A percentile compares a stretch with the other conserved stretches of the same genome.
phyloP scores from a whole-genome alignment of 2,888 invertebrate genomes.

The Eumacrocentrus americanus region DNA sequence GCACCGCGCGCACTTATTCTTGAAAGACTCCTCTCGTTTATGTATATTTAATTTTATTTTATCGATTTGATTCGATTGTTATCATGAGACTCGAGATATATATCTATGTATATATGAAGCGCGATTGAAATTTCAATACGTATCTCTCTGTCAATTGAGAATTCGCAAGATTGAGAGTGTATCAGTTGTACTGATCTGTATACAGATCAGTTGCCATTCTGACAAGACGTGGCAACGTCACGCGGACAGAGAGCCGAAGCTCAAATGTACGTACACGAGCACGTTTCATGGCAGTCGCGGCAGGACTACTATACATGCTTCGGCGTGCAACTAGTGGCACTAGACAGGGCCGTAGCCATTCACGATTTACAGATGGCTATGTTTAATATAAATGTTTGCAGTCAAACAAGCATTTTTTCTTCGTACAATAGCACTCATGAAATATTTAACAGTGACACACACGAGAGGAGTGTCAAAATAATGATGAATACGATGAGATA shows the following conservation, averaged over 20 bases:
- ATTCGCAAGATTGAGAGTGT: not conserved
- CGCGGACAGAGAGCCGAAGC: slow-evolving; percentile 3
- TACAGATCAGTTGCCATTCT: slow-evolving; percentile 3
- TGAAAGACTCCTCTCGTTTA: too few species aligned
- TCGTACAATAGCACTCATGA: not conserved
- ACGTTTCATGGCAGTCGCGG: slow-evolving; percentile 7
- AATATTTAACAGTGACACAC: not conserved
- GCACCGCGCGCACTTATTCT: not conserved
- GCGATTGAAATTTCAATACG: not conserved
- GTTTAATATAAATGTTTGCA: too few species aligned
- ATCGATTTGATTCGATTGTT: too few species aligned
- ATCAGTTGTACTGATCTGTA: slow-evolving; percentile 7
- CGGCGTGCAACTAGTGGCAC: slow-evolving; percentile 28
- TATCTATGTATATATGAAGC: too few species aligned
- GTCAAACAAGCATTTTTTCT: not conserved
- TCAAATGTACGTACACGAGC: not conserved
- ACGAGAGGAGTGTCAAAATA: not conserved
- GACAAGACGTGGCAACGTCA: slow-evolving; percentile 25
- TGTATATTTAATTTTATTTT: too few species aligned
- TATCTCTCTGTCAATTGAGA: too few species aligned
- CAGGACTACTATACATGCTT: slow-evolving; percentile 18
- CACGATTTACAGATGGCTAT: too few species aligned
- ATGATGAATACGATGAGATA: slow-evolving; percentile 12
- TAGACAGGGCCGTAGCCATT: slow-evolving; percentile 29
- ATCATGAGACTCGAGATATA: too few species aligned